Conservation (phyloP, 2,797 vertebrate species). For the Sebastes vulpes region DNA sequence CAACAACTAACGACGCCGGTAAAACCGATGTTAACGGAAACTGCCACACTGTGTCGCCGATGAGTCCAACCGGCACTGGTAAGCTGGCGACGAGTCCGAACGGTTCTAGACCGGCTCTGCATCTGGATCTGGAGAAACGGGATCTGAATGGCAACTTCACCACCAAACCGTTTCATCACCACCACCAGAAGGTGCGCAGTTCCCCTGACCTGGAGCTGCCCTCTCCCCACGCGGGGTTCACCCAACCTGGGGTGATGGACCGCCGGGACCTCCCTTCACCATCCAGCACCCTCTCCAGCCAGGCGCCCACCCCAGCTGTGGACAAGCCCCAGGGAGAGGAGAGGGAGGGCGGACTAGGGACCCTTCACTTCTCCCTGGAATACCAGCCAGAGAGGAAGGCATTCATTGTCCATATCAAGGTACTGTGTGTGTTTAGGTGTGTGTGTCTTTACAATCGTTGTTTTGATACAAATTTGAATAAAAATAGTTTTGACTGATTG, state of each 20-base stretch:
- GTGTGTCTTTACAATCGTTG: not conserved
- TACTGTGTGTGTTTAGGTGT: slow-evolving; percentile 11
- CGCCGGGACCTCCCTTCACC: slow-evolving; percentile 82
- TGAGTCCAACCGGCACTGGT: slow-evolving; percentile 33
- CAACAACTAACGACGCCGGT: slow-evolving; percentile 65
- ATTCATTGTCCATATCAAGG: slow-evolving; percentile 96
- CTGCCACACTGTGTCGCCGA: slow-evolving; percentile 51
- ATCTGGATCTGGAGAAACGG: slow-evolving; percentile 95
- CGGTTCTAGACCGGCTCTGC: slow-evolving; percentile 87
- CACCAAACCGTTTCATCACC: slow-evolving; percentile 85
- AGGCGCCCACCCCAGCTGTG: slow-evolving; percentile 90
- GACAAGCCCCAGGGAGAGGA: slow-evolving; percentile 77
- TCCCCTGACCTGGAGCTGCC: slow-evolving; percentile 90
- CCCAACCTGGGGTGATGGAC: slow-evolving; percentile 81
- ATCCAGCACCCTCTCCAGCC: slow-evolving; percentile 90
- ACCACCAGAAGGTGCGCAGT: slow-evolving; percentile 87
- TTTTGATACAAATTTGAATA: not conserved
- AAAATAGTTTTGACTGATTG: not conserved
- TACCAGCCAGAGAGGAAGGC: slow-evolving; percentile 98
- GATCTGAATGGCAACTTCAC: slow-evolving; percentile 98
- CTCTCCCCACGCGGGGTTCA: slow-evolving; percentile 86
- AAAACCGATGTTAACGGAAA: slow-evolving; percentile 82
- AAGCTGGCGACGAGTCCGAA: slow-evolving; percentile 83
- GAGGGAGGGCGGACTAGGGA: slow-evolving; percentile 90
- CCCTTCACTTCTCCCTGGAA: slow-evolving; percentile 94